A percentile compares a stretch with the other conserved stretches of the same genome.
Evolutionary conservation across 1,140 invertebrate species (phyloP).

Genomic region (Chrysopa pallens): DNA sequence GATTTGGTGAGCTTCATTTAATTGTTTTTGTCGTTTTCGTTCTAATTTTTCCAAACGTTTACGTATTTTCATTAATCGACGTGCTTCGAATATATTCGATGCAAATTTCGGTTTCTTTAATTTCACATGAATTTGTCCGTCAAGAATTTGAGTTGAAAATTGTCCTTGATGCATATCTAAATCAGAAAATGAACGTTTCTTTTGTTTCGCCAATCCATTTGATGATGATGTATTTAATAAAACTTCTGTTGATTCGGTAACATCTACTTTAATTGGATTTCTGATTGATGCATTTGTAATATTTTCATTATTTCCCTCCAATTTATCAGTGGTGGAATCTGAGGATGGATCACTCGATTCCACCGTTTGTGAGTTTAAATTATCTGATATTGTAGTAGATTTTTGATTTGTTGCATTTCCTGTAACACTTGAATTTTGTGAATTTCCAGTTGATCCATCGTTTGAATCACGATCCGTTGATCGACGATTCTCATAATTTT

Average conservation of each 20-base stretch:
- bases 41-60: constrained; percentile 37
- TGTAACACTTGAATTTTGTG: constrained; percentile 18
- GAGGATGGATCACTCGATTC: background rate
- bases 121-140: constrained; percentile 7
- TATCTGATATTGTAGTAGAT: constrained; percentile 18
- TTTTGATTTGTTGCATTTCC: constrained; percentile 12
- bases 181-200: background rate
- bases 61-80: constrained; percentile 38
- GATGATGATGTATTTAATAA: background rate
- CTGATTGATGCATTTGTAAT: background rate
- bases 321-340: background rate
- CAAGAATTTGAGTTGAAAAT: background rate
- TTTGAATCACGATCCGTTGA: constrained; percentile 38
- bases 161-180: background rate
- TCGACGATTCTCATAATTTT: constrained; percentile 24
- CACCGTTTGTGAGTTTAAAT: background rate
- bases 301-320: background rate
- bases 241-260: background rate
- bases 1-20: background rate
- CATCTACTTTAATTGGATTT: background rate
- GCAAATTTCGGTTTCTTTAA: constrained; percentile 38
- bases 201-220: background rate
- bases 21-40: constrained; percentile 26
- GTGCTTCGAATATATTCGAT: constrained; percentile 36
- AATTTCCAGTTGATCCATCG: constrained; percentile 21